A percentile compares a stretch with the other conserved stretches of the same genome.
These are phyloP conservation scores for Drosophila pandora DNA, from an alignment of 1,140 invertebrate species.

Conservation along the genomic window DNA sequence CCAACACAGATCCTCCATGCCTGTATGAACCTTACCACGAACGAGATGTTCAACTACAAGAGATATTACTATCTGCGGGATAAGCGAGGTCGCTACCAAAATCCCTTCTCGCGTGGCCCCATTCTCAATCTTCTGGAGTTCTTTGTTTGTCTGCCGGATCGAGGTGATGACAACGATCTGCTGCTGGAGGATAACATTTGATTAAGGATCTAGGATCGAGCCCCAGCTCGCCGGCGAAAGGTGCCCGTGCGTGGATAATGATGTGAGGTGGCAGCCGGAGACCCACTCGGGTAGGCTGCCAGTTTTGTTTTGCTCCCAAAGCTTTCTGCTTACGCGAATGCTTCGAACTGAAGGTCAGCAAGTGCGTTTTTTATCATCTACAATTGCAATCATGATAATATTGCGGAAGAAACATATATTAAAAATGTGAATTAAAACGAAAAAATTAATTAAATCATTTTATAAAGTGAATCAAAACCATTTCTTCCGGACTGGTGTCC, in stretches of 20 bases:
- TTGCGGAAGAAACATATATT: background rate
- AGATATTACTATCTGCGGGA: slow-evolving; percentile 94
- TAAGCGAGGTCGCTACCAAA: slow-evolving; percentile 93
- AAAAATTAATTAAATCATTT: background rate
- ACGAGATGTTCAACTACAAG: slow-evolving; percentile 97
- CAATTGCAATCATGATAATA: slow-evolving; percentile 29
- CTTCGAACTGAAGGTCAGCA: slow-evolving; percentile 7
- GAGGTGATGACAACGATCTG: slow-evolving; percentile 89
- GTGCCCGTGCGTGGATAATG: slow-evolving; percentile 80
- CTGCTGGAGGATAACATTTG: slow-evolving; percentile 88
- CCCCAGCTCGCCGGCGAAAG: slow-evolving; percentile 67
- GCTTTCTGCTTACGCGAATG: slow-evolving; percentile 52
- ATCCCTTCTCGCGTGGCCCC: slow-evolving; percentile 94
- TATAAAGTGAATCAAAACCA: background rate
- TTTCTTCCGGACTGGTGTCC: slow-evolving; percentile 12
- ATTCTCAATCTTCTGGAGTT: slow-evolving; percentile 95
- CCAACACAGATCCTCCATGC: slow-evolving; percentile 88
- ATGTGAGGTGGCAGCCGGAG: slow-evolving; percentile 43
- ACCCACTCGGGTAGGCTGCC: slow-evolving; percentile 43
- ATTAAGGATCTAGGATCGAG: slow-evolving; percentile 83
- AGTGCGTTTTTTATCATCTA: slow-evolving; percentile 38
- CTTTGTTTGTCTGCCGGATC: slow-evolving; percentile 92
- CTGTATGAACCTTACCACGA: slow-evolving; percentile 96
- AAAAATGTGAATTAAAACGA: background rate
- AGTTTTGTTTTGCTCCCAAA: slow-evolving; percentile 54